Evolutionary conservation across 2,113 vertebrate species (phyloP), one percentile per base, ranked within the genome.

Genomic region (Chaenogobius annularis): DNA sequence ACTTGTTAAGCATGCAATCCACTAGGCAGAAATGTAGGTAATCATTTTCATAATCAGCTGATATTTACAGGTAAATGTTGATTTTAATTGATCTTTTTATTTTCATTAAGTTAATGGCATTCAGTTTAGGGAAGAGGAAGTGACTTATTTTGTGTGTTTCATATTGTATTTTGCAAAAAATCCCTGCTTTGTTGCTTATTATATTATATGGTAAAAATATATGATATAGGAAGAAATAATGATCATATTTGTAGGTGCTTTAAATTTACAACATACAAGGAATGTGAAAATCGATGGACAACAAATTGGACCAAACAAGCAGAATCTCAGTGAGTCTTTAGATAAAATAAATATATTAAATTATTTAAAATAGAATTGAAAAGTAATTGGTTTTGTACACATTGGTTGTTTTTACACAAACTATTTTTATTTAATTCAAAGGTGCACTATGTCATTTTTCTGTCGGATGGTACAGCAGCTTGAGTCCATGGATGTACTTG

Each of bases 41-140:
- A 0, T 74, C 44, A 56, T 50, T 73, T 76, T 20, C 62, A 14
- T 58, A 26, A 76, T 75, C 66, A 61, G 13, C 50, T 40, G 40
- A 31, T 54, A 61, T 73, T 76, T 52, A 56, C 12, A 71, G 26
- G 64, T 63, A 72, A 79, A 66, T 73, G 47, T 14, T 70, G 55
- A 19, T 72, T 74, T 74, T 50, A 68, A 74, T 73, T 46, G 50
- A 55, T 54, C 50, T 46, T n/a, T 13, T 5, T 17, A 23, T 1
- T 59, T 72, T 79, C 64, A 35, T 46, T 22, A 44, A 15, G 44
- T 8, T 2, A 65, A 7, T 74, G 63, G 69, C 58, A 75, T 73
- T 78, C 13, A 67, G 35, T 43, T 55, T 43, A 6, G 12, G 20
- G 13, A 23, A 48, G 31, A 62, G 15, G 59, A 62, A 62, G 26